These are phyloP conservation scores for Marisa cornuarietis DNA, from an alignment of 1,140 invertebrate genomes.

Conservation along the genomic window DNA sequence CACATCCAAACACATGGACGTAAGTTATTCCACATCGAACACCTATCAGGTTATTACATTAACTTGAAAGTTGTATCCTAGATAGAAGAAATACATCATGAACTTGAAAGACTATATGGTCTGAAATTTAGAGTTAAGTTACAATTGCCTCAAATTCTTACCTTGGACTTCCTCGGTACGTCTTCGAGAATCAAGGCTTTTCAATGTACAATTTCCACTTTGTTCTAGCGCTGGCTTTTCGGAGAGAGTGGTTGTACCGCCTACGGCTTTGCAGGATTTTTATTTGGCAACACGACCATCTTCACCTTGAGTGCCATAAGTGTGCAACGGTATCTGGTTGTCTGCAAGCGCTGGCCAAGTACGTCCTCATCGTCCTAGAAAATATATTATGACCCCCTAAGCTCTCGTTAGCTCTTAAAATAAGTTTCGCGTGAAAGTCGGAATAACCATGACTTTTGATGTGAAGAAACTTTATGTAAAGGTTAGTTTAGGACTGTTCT, in stretches of 20 bases:
- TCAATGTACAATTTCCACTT: not conserved
- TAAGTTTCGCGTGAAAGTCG: not conserved
- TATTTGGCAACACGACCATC: constrained; percentile 20
- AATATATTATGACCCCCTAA: too few relatives aligned
- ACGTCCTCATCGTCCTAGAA: not conserved
- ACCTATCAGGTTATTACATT: too few relatives aligned
- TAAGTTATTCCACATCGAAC: too few relatives aligned
- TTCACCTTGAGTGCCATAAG: constrained; percentile 15
- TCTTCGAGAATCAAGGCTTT: too few relatives aligned
- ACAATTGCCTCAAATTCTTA: too few relatives aligned
- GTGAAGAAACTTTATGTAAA: not conserved
- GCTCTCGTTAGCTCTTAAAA: not conserved
- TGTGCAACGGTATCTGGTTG: constrained; percentile 20
- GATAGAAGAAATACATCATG: too few relatives aligned
- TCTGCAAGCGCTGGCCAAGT: constrained; percentile 8
- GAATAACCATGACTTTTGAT: not conserved
- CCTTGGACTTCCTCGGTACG: too few relatives aligned
- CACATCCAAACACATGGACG: too few relatives aligned
- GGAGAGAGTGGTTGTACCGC: constrained; percentile 17
- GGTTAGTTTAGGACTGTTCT: too few relatives aligned
- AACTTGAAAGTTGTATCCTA: too few relatives aligned
- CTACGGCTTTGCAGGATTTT: constrained; percentile 18
- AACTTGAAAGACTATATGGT: too few relatives aligned
- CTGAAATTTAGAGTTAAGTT: too few relatives aligned
- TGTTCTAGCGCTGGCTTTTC: constrained; percentile 22